These are phyloP conservation scores for Cactoblastis cactorum DNA, from an alignment of 2,888 invertebrate species.

Conservation along the genomic window DNA sequence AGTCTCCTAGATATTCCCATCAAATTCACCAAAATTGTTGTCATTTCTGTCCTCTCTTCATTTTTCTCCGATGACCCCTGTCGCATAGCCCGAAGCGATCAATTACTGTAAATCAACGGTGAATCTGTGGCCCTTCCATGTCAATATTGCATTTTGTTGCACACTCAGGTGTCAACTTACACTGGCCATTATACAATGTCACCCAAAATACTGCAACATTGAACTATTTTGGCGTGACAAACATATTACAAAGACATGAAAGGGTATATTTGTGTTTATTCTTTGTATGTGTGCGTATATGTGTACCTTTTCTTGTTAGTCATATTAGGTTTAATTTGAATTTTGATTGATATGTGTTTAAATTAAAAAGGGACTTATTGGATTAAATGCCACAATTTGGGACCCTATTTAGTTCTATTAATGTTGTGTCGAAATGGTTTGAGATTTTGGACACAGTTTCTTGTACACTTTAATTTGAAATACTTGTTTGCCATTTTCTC, in stretches of 20 bases:
- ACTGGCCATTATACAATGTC: background rate
- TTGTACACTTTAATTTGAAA: too few species aligned
- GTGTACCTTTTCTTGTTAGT: background rate
- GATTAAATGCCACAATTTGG: too few species aligned
- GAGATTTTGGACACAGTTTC: too few species aligned
- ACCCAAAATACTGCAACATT: background rate
- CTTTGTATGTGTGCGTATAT: background rate
- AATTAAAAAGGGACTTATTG: background rate
- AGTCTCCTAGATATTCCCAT: too few species aligned
- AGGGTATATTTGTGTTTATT: background rate
- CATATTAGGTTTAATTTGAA: background rate
- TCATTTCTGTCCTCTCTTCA: background rate
- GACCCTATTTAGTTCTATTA: too few species aligned
- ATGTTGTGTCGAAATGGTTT: too few species aligned
- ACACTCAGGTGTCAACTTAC: slow-evolving; percentile 4
- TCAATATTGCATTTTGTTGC: slow-evolving; percentile 35
- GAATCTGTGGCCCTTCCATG: slow-evolving; percentile 48
- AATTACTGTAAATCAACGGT: slow-evolving; percentile 60
- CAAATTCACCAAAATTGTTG: background rate
- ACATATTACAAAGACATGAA: background rate
- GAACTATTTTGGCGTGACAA: background rate
- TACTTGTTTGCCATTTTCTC: too few species aligned
- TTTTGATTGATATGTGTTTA: too few species aligned
- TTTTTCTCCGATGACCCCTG: slow-evolving; percentile 24
- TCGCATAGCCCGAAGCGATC: slow-evolving; percentile 47